Conservation (phyloP, 2,888 invertebrate species). For the Leptinotarsa tumamoca region DNA sequence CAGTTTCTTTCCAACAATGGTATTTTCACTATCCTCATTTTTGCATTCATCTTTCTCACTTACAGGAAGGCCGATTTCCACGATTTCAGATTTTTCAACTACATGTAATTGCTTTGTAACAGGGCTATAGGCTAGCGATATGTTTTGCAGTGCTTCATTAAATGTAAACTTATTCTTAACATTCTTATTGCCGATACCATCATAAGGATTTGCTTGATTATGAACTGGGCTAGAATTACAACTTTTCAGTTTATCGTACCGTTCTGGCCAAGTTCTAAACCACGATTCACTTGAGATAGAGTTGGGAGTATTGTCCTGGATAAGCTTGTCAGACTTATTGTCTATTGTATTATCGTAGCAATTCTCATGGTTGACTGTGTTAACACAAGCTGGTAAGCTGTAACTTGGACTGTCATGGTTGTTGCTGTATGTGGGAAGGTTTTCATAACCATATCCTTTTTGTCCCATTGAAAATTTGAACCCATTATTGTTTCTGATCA, state of each 20-base stretch:
- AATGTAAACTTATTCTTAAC: slow-evolving; percentile 71
- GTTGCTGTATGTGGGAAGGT: slow-evolving; percentile 45
- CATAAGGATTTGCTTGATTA: slow-evolving; percentile 38
- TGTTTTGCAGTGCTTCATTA: slow-evolving; percentile 78
- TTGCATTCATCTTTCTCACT: slow-evolving; percentile 26
- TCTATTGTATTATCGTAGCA: slow-evolving; percentile 20
- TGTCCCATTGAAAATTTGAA: slow-evolving; percentile 49
- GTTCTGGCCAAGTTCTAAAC: slow-evolving; percentile 70
- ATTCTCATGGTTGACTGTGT: slow-evolving; percentile 44
- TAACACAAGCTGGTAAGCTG: slow-evolving; percentile 65
- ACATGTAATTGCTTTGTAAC: slow-evolving; percentile 79
- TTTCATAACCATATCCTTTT: slow-evolving; percentile 54
- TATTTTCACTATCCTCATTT: slow-evolving; percentile 35
- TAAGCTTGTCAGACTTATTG: neutral
- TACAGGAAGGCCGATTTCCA: slow-evolving; percentile 36
- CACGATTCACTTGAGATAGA: slow-evolving; percentile 55
- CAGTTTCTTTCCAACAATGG: slow-evolving; percentile 49
- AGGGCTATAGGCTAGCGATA: slow-evolving; percentile 81
- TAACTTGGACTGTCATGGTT: slow-evolving; percentile 61
- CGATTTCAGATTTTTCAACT: slow-evolving; percentile 62
- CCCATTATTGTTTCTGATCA: slow-evolving; percentile 24
- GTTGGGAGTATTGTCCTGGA: slow-evolving; percentile 30
- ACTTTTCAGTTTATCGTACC: slow-evolving; percentile 63
- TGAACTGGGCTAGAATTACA: slow-evolving; percentile 53
- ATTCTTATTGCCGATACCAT: slow-evolving; percentile 53